A percentile compares a stretch with the other conserved stretches of the same genome.
phyloP scores from a whole-genome alignment of 2,797 vertebrate genomes.

The Premnoplex brunnescens region DNA sequence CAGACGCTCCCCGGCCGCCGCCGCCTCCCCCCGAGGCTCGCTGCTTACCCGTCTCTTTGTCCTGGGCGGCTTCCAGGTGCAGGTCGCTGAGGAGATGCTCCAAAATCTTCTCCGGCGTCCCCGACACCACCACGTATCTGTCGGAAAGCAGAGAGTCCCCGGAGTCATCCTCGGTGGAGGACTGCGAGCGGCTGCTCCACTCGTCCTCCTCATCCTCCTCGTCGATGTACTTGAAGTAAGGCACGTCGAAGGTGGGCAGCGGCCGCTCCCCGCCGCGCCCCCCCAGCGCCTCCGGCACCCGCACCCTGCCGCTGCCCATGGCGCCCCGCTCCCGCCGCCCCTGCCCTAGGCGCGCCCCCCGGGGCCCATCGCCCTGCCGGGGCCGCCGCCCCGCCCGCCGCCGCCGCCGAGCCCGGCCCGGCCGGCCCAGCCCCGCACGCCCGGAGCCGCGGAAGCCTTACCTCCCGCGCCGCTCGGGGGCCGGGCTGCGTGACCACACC shows the following conservation, averaged over 20 bases:
- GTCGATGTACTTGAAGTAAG: constrained; percentile 98
- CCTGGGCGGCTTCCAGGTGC: constrained; percentile 85
- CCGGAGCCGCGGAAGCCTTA: constrained; percentile 72
- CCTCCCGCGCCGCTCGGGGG: constrained; percentile 88
- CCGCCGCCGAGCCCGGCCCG: not conserved
- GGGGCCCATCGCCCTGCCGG: not conserved
- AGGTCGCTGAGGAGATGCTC: constrained; percentile 91
- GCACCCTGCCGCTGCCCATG: constrained; percentile 88
- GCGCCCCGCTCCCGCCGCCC: constrained; percentile 18
- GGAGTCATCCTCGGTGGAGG: constrained; percentile 90
- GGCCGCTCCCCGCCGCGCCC: constrained; percentile 79
- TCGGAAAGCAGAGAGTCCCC: constrained; percentile 90
- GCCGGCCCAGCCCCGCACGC: not conserved
- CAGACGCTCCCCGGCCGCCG: not conserved
- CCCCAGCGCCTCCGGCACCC: constrained; percentile 51
- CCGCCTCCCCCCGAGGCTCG: not conserved
- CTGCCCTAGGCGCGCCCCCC: not conserved
- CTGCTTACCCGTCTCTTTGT: constrained; percentile 83
- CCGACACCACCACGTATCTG: constrained; percentile 92
- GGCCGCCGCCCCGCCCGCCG: not conserved
- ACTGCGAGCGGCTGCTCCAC: constrained; percentile 94
- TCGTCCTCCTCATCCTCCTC: constrained; percentile 93
- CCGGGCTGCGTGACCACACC: constrained; percentile 84
- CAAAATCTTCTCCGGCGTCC: constrained; percentile 94
- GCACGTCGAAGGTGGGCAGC: constrained; percentile 94